Base-by-base conservation (phyloP, 2,888 invertebrate genomes). In the Dendrolimus houi region DNA sequence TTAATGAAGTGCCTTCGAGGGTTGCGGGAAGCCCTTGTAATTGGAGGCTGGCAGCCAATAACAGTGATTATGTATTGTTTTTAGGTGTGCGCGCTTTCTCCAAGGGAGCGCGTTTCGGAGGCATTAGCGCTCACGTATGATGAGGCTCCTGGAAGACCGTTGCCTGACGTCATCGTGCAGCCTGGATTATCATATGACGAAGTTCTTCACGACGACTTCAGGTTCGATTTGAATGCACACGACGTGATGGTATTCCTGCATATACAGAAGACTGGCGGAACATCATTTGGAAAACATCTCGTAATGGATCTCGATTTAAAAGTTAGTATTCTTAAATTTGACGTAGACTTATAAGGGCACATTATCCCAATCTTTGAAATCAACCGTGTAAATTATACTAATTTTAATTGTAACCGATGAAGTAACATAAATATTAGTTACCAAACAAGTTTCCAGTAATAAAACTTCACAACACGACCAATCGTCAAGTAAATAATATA, bases 181-280 rank as follows among this genome's bases (percentile, higher is more conserved):
- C 93, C 93, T 54, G 93, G 95, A 61, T 92, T 96, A 61, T 96
- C 96, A 69, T 96, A 96, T 79, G 96, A 96, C 78, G 96, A 96
- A 82, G 94, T 96, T 71, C 92, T 96, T 58, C 96, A 96, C 77
- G 96, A 96, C 77, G 95, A 95, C 87, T 96, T 96, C 83, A 93
- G 95, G 74, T 97, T 97, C 87, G 96, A 97, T 84, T 95, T 97
- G 88, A 95, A 96, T 79, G 96, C 96, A 10, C 96, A 97, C 75
- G 99, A 99, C 91, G 99, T 99, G 58, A 96, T 99, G 93, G 99
- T 99, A 57, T 99, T 93, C 91, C 75, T 99, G 67, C 99, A 99
- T 84, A 99, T 99, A 83, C 99, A 99, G 87, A 99, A 99, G 91
- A 99, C 99, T 57, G 99, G 99, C 58, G 99, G 99, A 41, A 99